Evolutionary conservation across 1,140 invertebrate species (phyloP).

Genomic region (Euschistus heros): DNA sequence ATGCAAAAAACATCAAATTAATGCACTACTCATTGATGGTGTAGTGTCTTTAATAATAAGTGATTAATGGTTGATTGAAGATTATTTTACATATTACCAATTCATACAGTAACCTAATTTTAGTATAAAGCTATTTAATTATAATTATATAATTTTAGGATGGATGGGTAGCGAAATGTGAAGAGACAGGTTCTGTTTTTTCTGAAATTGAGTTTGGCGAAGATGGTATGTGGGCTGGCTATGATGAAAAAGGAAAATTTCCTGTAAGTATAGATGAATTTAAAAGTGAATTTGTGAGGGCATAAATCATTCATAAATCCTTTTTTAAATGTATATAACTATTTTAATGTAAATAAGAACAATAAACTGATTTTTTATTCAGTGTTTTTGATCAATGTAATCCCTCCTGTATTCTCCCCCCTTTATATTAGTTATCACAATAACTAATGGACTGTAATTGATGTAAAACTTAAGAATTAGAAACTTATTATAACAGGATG

Average conservation of each 20-base stretch:
- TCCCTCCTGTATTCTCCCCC: too few relatives aligned
- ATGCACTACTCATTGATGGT: too few relatives aligned
- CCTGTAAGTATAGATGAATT: slow-evolving; percentile 20
- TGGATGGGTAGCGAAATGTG: slow-evolving; percentile 18
- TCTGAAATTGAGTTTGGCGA: slow-evolving; percentile 18
- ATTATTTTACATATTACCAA: too few relatives aligned
- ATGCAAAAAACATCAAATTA: not conserved
- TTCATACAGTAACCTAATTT: too few relatives aligned
- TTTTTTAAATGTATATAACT: not conserved
- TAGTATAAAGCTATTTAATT: not conserved
- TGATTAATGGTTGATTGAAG: too few relatives aligned
- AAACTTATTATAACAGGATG: too few relatives aligned
- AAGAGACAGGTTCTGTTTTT: slow-evolving; percentile 18
- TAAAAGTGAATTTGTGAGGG: slow-evolving; percentile 14
- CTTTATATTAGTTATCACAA: too few relatives aligned
- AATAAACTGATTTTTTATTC: not conserved
- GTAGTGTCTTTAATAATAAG: too few relatives aligned
- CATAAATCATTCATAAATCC: not conserved
- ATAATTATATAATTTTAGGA: not conserved
- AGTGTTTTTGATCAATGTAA: not conserved
- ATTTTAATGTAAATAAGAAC: not conserved
- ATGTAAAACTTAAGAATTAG: too few relatives aligned
- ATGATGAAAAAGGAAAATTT: slow-evolving; percentile 22
- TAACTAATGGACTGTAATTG: too few relatives aligned
- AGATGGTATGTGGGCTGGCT: slow-evolving; percentile 18